Evolutionary conservation across 2,888 invertebrate species (phyloP).

Genomic region (Heliconius ismenius): DNA sequence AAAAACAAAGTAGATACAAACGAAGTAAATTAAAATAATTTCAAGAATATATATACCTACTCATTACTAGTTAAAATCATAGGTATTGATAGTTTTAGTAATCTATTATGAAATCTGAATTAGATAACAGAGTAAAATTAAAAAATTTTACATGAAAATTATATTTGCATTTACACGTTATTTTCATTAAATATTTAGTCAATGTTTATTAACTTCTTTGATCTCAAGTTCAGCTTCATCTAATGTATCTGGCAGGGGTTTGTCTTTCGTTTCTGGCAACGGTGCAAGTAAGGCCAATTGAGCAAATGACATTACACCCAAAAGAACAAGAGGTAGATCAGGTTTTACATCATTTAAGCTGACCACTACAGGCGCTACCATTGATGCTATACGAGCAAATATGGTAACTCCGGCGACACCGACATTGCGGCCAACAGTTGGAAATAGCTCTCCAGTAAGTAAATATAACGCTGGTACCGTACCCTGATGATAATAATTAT

Average conservation of each 20-base stretch:
- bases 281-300: slow-evolving; percentile 66
- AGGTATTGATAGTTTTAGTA: too few relatives aligned
- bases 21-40: too few relatives aligned
- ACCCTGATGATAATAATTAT: slow-evolving; percentile 60
- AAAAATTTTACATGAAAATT: neutral
- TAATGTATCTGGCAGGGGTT: slow-evolving; percentile 77
- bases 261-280: slow-evolving; percentile 74
- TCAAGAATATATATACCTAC: too few relatives aligned
- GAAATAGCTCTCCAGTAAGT: slow-evolving; percentile 89
- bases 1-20: too few relatives aligned
- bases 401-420: slow-evolving; percentile 88
- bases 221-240: slow-evolving; percentile 51
- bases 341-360: slow-evolving; percentile 55
- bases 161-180: neutral
- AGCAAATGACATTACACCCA: slow-evolving; percentile 58
- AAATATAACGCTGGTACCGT: slow-evolving; percentile 84
- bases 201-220: neutral
- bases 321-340: slow-evolving; percentile 62
- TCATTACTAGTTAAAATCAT: too few relatives aligned
- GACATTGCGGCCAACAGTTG: slow-evolving; percentile 88
- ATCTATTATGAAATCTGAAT: too few relatives aligned
- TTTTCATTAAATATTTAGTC: neutral
- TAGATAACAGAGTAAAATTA: neutral
- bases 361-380: slow-evolving; percentile 78
- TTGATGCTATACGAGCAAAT: slow-evolving; percentile 89